These are phyloP conservation scores for Caranx melampygus DNA, from an alignment of 2,113 vertebrate genomes.

Conservation along the genomic window DNA sequence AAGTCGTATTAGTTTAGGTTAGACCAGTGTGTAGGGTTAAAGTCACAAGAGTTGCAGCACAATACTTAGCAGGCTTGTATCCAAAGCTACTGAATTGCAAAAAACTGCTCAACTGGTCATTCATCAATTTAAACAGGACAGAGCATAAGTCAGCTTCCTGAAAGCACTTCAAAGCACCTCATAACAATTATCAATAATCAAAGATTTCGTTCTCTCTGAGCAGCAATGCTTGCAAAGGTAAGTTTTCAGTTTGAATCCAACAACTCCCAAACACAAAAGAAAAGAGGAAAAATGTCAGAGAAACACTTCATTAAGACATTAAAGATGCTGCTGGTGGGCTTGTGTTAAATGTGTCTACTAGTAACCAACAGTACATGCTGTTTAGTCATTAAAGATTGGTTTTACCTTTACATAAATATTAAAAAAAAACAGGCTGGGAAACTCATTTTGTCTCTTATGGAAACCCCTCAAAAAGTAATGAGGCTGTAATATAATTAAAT, in stretches of 20 bases:
- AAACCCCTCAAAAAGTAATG: not conserved
- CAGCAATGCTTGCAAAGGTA: not conserved
- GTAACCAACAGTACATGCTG: not conserved
- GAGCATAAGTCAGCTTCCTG: slow-evolving; percentile 33
- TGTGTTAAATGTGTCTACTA: not conserved
- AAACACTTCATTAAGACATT: not conserved
- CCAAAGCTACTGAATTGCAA: slow-evolving; percentile 26
- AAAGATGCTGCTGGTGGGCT: not conserved
- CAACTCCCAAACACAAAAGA: not conserved
- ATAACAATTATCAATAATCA: slow-evolving; percentile 26
- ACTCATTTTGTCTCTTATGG: not conserved
- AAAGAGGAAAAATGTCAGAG: not conserved
- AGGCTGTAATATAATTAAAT: not conserved
- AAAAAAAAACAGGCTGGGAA: not conserved
- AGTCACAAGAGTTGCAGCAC: not conserved
- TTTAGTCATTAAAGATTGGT: not conserved
- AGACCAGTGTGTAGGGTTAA: not conserved
- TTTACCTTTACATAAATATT: not conserved
- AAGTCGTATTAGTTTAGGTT: not conserved
- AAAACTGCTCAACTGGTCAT: slow-evolving; percentile 36
- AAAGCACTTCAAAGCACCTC: slow-evolving; percentile 22
- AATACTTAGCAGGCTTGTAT: not conserved
- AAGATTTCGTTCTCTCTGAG: slow-evolving; percentile 16
- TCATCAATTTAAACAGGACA: slow-evolving; percentile 43
- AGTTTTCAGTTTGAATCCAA: not conserved